A percentile compares a stretch with the other conserved stretches of the same genome.
These are phyloP conservation scores for Habrosyne pyritoides DNA, from an alignment of 2,888 invertebrate genomes.

Conservation along the genomic window DNA sequence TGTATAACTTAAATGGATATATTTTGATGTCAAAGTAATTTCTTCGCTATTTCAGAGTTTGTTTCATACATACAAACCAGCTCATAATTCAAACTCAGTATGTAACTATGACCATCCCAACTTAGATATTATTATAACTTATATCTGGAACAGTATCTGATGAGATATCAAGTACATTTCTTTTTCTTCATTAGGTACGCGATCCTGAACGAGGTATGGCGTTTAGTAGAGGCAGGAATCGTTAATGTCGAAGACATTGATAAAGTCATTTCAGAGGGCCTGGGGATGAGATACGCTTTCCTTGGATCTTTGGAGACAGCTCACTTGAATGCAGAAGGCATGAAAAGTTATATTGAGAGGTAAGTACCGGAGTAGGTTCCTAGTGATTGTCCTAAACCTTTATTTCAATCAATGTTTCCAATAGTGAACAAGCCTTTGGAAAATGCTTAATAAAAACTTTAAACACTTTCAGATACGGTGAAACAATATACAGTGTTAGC, in stretches of 20 bases:
- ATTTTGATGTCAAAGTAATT: no score
- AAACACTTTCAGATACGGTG: constrained; percentile 70
- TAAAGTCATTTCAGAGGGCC: constrained; percentile 95
- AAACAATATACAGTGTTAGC: constrained; percentile 85
- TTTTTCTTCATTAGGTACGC: constrained; percentile 87
- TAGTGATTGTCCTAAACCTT: background rate
- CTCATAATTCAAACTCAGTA: no score
- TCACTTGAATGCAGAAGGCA: constrained; percentile 96
- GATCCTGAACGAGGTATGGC: constrained; percentile 96
- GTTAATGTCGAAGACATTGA: constrained; percentile 95
- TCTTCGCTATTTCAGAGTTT: no score
- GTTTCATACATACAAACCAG: no score
- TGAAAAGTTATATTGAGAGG: constrained; percentile 85
- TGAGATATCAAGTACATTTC: no score
- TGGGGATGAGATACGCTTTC: constrained; percentile 98
- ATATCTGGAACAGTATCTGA: no score
- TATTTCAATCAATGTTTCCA: background rate
- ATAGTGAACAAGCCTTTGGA: background rate
- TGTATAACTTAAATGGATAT: no score
- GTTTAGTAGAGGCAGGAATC: constrained; percentile 92
- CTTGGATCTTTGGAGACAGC: constrained; percentile 96
- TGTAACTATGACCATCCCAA: no score
- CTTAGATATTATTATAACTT: no score
- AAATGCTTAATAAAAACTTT: background rate
- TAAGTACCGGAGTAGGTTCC: constrained; percentile 26